Conservation (phyloP, 2,888 invertebrate genomes). For the Hyposoter didymator region DNA sequence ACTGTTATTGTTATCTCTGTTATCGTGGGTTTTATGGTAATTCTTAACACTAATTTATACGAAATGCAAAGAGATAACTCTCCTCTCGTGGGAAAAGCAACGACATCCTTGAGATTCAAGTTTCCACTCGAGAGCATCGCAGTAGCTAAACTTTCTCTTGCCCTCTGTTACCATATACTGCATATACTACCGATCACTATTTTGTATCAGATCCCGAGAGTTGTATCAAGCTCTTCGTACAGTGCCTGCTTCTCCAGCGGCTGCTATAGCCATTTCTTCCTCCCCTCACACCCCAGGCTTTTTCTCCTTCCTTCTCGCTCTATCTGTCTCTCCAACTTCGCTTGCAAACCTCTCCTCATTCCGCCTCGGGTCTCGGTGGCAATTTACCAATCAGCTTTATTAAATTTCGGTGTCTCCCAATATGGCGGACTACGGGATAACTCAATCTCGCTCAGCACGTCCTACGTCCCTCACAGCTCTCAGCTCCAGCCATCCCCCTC, state of each 20-base stretch:
- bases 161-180: not conserved
- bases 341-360: slow-evolving; percentile 34
- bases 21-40: not conserved
- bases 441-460: slow-evolving; percentile 69
- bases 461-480: slow-evolving; percentile 55
- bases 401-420: slow-evolving; percentile 72
- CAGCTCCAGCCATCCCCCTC: not conserved
- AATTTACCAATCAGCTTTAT: slow-evolving; percentile 74
- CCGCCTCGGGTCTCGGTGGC: slow-evolving; percentile 66
- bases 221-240: slow-evolving; percentile 42
- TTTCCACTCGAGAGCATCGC: slow-evolving; percentile 45
- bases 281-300: not conserved
- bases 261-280: slow-evolving; percentile 18
- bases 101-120: slow-evolving; percentile 21
- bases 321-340: slow-evolving; percentile 34
- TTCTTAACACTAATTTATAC: slow-evolving; percentile 23
- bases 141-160: slow-evolving; percentile 49
- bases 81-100: slow-evolving; percentile 44
- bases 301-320: slow-evolving; percentile 53
- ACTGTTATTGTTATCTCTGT: not conserved
- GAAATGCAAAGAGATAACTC: slow-evolving; percentile 22
- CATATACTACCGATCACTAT: slow-evolving; percentile 39
- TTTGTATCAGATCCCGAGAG: slow-evolving; percentile 49
- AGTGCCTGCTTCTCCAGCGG: not conserved
- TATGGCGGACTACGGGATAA: slow-evolving; percentile 71